These are phyloP conservation scores for Oophaga sylvatica DNA, from an alignment of 2,797 vertebrate species.

Conservation along the genomic window DNA sequence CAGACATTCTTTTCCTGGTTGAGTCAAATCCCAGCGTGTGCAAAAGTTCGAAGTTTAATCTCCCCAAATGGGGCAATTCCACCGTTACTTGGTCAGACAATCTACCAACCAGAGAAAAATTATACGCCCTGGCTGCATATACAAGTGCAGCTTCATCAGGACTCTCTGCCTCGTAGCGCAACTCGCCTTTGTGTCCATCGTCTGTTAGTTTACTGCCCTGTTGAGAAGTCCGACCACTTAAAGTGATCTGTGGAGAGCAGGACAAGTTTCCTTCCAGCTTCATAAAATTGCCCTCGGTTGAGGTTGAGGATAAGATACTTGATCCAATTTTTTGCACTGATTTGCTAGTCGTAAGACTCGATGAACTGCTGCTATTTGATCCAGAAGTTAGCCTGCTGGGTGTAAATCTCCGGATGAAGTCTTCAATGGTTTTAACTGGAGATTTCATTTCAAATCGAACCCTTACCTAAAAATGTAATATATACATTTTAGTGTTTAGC, in stretches of 20 bases:
- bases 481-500: neutral
- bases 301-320: conserved; percentile 78
- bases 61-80: conserved; percentile 91
- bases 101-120: conserved; percentile 87
- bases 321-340: conserved; percentile 78
- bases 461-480: conserved; percentile 78
- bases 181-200: conserved; percentile 73
- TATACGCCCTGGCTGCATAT: conserved; percentile 91
- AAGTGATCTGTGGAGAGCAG: conserved; percentile 62
- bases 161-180: conserved; percentile 93
- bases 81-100: conserved; percentile 91
- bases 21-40: conserved; percentile 95
- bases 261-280: conserved; percentile 81
- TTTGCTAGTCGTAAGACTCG: conserved; percentile 82
- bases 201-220: conserved; percentile 64
- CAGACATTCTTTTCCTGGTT: conserved; percentile 93
- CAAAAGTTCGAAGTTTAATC: conserved; percentile 90
- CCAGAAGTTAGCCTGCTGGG: conserved; percentile 89
- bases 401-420: conserved; percentile 92
- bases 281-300: conserved; percentile 80
- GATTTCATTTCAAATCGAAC: conserved; percentile 89
- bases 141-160: conserved; percentile 96
- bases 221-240: conserved; percentile 73
- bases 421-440: conserved; percentile 95
- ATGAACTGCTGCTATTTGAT: conserved; percentile 89